A percentile compares a stretch with the other conserved stretches of the same genome.
These are phyloP conservation scores for Phyto melanocephala DNA, from an alignment of 2,888 invertebrate species.

Conservation along the genomic window DNA sequence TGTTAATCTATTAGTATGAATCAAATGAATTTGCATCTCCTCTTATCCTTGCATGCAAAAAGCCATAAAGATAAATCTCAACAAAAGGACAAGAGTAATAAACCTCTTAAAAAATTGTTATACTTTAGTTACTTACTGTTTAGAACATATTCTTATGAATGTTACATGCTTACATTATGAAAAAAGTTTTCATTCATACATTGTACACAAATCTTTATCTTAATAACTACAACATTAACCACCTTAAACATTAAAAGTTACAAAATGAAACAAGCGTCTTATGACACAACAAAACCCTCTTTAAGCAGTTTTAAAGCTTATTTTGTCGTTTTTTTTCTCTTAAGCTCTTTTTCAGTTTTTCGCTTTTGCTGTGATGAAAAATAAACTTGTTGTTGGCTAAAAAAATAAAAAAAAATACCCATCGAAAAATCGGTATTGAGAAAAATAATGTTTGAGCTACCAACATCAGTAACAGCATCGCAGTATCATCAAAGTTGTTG, in stretches of 20 bases:
- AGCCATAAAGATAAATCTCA: not conserved
- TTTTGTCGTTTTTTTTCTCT: not conserved
- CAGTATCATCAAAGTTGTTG: not conserved
- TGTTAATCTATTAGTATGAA: conserved; percentile 57
- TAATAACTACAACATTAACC: conserved; percentile 52
- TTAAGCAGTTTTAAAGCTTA: conserved; percentile 35
- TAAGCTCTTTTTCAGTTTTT: not conserved
- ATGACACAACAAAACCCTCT: conserved; percentile 54
- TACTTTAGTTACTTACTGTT: too few species aligned
- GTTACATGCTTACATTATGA: too few species aligned
- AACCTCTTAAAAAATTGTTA: conserved; percentile 1
- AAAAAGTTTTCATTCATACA: conserved; percentile 43
- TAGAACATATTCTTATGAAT: too few species aligned
- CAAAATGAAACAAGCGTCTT: conserved; percentile 57
- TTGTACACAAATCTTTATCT: conserved; percentile 53
- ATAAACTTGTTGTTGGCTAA: conserved; percentile 46
- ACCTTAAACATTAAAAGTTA: conserved; percentile 51
- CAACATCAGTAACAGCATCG: conserved; percentile 33
- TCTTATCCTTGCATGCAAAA: conserved; percentile 5
- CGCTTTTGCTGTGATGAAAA: conserved; percentile 24
- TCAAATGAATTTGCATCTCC: conserved; percentile 54
- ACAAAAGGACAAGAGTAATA: too few species aligned
- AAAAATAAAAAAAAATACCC: conserved; percentile 18
- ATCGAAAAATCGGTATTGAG: not conserved
- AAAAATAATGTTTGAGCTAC: conserved; percentile 41